A percentile compares a stretch with the other conserved stretches of the same genome.
Evolutionary conservation across 2,888 invertebrate species (phyloP).

Genomic region (Nomada fabriciana): DNA sequence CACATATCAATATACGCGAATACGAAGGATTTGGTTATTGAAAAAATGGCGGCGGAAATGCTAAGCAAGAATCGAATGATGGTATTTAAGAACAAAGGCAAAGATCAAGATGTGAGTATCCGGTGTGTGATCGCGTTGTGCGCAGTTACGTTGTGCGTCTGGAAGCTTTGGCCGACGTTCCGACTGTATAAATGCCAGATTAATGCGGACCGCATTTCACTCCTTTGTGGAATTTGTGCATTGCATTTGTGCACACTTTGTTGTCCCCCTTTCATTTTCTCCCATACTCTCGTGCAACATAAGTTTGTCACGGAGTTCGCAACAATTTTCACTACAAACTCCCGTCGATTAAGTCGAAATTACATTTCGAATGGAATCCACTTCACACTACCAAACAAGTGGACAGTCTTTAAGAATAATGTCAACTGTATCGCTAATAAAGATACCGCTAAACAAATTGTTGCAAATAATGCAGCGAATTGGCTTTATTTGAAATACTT

Average conservation of each 20-base stretch:
- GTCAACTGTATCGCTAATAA: conserved; percentile 26
- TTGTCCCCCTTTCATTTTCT: conserved; percentile 11
- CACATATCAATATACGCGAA: conserved; percentile 74
- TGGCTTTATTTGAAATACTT: neutral
- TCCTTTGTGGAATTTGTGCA: conserved; percentile 16
- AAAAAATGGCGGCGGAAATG: conserved; percentile 91
- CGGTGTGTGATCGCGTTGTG: conserved; percentile 12
- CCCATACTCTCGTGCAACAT: neutral
- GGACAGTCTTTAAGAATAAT: conserved; percentile 25
- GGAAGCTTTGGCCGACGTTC: conserved; percentile 13
- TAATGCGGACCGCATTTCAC: conserved; percentile 1
- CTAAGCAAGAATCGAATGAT: conserved; percentile 94
- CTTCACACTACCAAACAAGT: conserved; percentile 28
- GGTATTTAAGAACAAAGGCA: conserved; percentile 99
- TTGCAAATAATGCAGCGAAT: conserved; percentile 2
- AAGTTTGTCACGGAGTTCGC: neutral
- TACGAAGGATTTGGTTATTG: conserved; percentile 75
- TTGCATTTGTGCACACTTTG: conserved; percentile 31
- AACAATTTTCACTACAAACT: neutral
- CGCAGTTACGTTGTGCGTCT: conserved; percentile 8
- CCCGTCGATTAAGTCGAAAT: conserved; percentile 5
- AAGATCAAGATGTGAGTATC: conserved; percentile 98
- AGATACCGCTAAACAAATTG: conserved; percentile 1
- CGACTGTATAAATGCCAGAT: conserved; percentile 12
- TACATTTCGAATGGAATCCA: conserved; percentile 11